Conservation (phyloP, 1,140 invertebrate genomes). For the Macrobrachium nipponense region DNA sequence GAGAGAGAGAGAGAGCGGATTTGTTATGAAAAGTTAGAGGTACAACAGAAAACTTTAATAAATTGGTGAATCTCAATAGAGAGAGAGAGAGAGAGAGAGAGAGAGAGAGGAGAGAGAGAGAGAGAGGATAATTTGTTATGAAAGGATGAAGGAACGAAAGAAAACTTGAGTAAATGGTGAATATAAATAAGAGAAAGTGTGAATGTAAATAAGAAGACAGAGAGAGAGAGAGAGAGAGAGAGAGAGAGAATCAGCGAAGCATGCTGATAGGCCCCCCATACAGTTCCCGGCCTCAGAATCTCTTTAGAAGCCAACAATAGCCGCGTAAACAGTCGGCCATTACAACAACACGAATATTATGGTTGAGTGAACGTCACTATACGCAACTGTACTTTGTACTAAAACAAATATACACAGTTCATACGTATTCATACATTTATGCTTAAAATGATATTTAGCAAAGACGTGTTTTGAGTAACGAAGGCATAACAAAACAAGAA, state of each 20-base stretch:
- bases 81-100: background rate
- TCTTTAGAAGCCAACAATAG: too few species aligned
- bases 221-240: background rate
- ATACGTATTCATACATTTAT: too few species aligned
- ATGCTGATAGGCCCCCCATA: background rate
- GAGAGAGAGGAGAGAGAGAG: background rate
- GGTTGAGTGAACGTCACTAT: too few species aligned
- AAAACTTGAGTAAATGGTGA: background rate
- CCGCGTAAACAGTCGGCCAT: too few species aligned
- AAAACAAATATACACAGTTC: too few species aligned
- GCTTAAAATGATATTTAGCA: too few species aligned
- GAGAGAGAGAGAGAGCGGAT: slow-evolving; percentile 11
- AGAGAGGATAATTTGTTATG: background rate
- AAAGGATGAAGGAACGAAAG: background rate
- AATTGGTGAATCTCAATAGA: too few species aligned
- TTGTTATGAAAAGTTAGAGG: background rate
- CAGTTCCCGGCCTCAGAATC: too few species aligned
- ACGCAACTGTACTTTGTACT: too few species aligned
- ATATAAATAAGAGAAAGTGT: background rate
- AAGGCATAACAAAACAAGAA: too few species aligned
- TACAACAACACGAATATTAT: too few species aligned
- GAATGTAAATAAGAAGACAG: background rate
- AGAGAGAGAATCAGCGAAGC: background rate
- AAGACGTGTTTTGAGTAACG: too few species aligned
- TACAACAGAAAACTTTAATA: background rate